Base-by-base conservation (phyloP, 2,797 vertebrate species). In the Podargus strigoides region DNA sequence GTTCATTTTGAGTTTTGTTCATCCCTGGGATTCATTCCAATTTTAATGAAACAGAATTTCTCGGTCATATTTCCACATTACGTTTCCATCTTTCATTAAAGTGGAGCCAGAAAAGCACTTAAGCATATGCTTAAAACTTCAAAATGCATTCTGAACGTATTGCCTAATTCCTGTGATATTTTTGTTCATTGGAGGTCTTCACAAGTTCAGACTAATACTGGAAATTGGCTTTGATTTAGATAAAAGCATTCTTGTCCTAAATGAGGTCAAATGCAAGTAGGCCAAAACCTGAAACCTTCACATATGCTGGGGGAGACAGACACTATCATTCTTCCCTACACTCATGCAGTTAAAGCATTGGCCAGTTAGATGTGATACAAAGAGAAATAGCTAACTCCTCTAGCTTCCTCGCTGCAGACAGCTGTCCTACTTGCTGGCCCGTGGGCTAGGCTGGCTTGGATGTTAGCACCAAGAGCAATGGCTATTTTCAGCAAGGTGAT, bases 221-320 rank as follows among this genome's bases (percentile, higher is more conserved):
- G 83, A 97, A 94, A 96, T 96, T 87, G 27, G 41, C 80, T 97
- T 96, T 96, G 95, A 95, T 95, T 96, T 96, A 96, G 94, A 97
- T 96, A 96, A 95, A 96, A 96, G 95, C 92, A 97, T 96, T 93
- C 74, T 85, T 90, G 89, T 93, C 92, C 94, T 93, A 93, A 94
- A 91, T 74, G 91, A 94, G 94, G 95, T 96, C 93, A 93, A 95
- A 91, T 49, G 85, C 20, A 93, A 36, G 47, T 73, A 88, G 85
- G 34, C 87, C 94, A 94, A 84, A 96, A 90, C 80, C 74, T 95
- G 91, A 94, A 96, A 86, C 76, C 83, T 94, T 86, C 87, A 73
- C 94, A 95, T 92, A 20, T 96, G 94, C 73, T 94, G 22, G 19
- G 11, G n/a, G 52, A 91, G 85, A 95, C 83, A 95, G 87, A 89